Evolutionary conservation across 2,797 vertebrate genomes (phyloP), one percentile per base, ranked within the genome.

Genomic region (Bryconaethiops microstoma): DNA sequence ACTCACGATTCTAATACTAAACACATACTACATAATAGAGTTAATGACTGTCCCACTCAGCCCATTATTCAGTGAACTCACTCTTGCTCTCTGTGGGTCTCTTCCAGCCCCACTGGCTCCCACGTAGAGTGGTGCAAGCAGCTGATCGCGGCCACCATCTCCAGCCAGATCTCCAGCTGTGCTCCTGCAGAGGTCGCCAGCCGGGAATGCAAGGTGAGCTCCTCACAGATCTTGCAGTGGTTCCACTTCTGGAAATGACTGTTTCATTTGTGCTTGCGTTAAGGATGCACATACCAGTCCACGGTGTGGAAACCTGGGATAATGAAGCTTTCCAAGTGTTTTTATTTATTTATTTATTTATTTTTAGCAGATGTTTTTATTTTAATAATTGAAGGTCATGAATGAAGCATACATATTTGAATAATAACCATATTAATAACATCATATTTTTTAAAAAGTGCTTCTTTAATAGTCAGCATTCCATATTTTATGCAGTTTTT

Each of bases 101-200:
- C 10, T n/a, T 25, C 64, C 89, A 99, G 97, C 91, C 96, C 96
- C 0, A 92, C 97, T 90, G 96, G 96, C 83, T 98, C 96, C 60
- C 97, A 99, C 67, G 97, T 99, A 79, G 97, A 99, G 86, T 99
- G 97, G 97, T 99, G 97, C 88, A 99, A 99, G 91, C 97, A 99
- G 91, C 93, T 99, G 75, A 98, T 99, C 35, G 97, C 97, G 77
- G 97, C 97, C 74, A 99, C 97, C 82, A 96, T 99, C 92, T 97
- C 96, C 85, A 98, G 95, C 90, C 97, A 99, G 92, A 96, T 97
- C 90, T 95, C 96, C 67, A 90, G 92, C 16, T 77, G 93, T 72
- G 90, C 94, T 83, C 92, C 94, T 7, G 88, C 94, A 48, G 96
- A 96, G 87, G 88, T 84, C 78, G 76, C 92, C 54, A 92, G 86